Evolutionary conservation across 2,888 invertebrate genomes (phyloP), one percentile per base, ranked within the genome.

Genomic region (Cepaea hortensis): DNA sequence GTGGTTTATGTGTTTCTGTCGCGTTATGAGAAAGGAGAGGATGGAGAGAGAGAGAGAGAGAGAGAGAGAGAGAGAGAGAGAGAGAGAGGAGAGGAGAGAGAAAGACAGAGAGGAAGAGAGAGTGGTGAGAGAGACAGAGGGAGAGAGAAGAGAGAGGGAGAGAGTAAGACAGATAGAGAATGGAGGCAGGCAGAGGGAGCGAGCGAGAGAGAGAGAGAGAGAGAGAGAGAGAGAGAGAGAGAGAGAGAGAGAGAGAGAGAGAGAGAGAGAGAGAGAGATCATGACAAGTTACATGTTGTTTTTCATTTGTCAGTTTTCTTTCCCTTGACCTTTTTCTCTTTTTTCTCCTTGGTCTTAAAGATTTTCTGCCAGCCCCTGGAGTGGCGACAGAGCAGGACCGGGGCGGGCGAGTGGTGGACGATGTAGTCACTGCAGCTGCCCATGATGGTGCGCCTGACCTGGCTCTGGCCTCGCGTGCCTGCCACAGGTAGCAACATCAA

Each of bases 351-450:
- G 15, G 15, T 50, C 72, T 55, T 83, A 13, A 35, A 48, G 13
- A 46, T 46, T 35, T 82, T 68, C 50, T 20, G 46, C 68, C 68
- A 68, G 18, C 68, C 68, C n/a, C 13, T 68, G 20, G 73, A 35
- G 85, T 87, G 87, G 48, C 87, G 61, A n/a, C 88, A 88, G 7
- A 91, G 90, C 65, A 91, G 85, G 18, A 91, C 91, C 0, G 91
- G 91, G 20, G 89, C 90, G 15, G 89, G 90, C 3, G 90, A 89
- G 84, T 91, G 90, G 75, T 91, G 91, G 5, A 91, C 89, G 23
- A 91, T 90, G 84, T 90, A 91, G 84, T 91, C 91, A 84, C 91
- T 91, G 72, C 90, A 90, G 81, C 90, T 91, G 6, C 91, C 90
- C 90, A 91, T 90, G 62, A 91, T 90, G 46, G 91, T 90, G 13